phyloP scores from a whole-genome alignment of 2,888 invertebrate genomes.

The Sarcophaga rosellei region DNA sequence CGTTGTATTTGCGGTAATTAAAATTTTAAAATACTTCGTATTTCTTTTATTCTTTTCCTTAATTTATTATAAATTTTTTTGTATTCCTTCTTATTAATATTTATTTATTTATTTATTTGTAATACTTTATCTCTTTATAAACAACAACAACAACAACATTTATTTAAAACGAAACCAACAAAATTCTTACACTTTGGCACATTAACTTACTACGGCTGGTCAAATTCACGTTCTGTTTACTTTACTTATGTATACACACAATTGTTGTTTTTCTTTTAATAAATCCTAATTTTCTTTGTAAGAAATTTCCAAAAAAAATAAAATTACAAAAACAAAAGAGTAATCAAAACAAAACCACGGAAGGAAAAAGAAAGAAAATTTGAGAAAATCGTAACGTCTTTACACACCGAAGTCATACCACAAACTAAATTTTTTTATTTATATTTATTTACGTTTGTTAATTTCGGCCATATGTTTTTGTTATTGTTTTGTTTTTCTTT shows the following conservation, averaged over 20 bases:
- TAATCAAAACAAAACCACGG: not conserved
- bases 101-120: too few relatives aligned
- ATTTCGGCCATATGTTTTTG: constrained; percentile 23
- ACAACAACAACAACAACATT: too few relatives aligned
- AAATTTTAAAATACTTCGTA: constrained; percentile 20
- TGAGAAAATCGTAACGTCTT: constrained; percentile 6
- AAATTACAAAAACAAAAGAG: constrained; percentile 1
- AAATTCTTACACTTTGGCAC: not conserved
- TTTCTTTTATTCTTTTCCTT: not conserved
- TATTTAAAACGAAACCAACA: too few relatives aligned
- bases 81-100: too few relatives aligned
- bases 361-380: not conserved
- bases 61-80: not conserved
- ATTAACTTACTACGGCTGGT: not conserved
- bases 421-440: constrained; percentile 51
- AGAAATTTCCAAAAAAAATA: not conserved
- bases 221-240: not conserved
- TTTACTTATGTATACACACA: not conserved
- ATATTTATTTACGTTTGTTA: constrained; percentile 25
- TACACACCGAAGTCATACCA: constrained; percentile 42
- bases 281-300: constrained; percentile 17
- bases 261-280: not conserved
- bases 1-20: constrained; percentile 4
- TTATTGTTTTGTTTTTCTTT: constrained; percentile 7
- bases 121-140: too few relatives aligned